Evolutionary conservation across 2,113 vertebrate genomes (phyloP).

Genomic region (Diadophis punctatus): DNA sequence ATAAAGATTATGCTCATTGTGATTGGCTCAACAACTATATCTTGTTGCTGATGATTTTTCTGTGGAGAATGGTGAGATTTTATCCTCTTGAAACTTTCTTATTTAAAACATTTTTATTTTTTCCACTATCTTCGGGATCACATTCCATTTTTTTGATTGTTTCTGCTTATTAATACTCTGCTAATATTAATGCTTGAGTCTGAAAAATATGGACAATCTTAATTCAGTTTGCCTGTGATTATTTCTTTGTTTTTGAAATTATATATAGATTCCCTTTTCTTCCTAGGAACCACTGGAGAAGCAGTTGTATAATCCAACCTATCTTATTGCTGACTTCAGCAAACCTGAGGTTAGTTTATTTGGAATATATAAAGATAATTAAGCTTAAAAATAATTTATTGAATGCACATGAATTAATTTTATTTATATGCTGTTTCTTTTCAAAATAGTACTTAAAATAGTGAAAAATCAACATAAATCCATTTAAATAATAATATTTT

Average conservation of each 20-base stretch:
- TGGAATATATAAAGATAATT: neutral
- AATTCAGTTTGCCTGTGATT: neutral
- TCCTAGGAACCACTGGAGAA: slow-evolving; percentile 83
- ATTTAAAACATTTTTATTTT: neutral
- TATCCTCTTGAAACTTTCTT: neutral
- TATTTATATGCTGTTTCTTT: neutral
- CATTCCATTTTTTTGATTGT: neutral
- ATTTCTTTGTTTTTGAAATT: neutral
- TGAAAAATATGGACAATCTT: neutral
- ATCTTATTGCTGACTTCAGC: slow-evolving; percentile 87
- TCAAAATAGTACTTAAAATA: neutral
- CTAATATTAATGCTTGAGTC: neutral
- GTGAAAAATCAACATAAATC: neutral
- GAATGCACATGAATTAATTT: neutral
- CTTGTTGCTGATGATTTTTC: neutral
- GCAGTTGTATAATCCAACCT: slow-evolving; percentile 83
- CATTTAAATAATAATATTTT: neutral
- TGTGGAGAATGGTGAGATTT: neutral
- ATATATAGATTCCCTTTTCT: neutral
- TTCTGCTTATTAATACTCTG: neutral
- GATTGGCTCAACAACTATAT: neutral
- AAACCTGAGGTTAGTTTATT: slow-evolving; percentile 85
- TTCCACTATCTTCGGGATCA: neutral
- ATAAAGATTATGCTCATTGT: neutral
- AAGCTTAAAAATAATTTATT: neutral